Evolutionary conservation across 2,888 invertebrate genomes (phyloP), one percentile per base, ranked within the genome.

Genomic region (Apodemia zela): DNA sequence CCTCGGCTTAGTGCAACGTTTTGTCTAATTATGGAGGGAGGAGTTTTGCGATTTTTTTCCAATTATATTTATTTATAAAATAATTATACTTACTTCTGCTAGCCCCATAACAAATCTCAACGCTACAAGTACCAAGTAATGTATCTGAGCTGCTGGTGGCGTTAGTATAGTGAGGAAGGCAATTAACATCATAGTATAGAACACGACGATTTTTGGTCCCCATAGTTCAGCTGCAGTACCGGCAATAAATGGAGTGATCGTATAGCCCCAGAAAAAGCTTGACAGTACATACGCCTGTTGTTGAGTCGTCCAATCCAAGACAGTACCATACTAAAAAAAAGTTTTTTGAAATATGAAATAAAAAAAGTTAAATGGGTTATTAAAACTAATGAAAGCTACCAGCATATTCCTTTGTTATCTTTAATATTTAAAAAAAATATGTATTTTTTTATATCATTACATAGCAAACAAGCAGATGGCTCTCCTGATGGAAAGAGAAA

Each of bases 211-310:
- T 33, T 93, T 85, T 0, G 94, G 92, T 0, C 95, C 95, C 78
- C 94, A 93, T 74, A 92, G 83, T 82, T 95, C 95, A 0, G 95
- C 94, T 11, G 94, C 78, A 0, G 93, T 92, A 0, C 95, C 95
- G 0, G 93, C 88, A 0, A 94, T 92, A 63, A 95, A 80, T 35
- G 94, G 93, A 1, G 94, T 94, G 60, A 94, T 79, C 62, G 94
- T 92, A 74, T 95, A 95, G 3, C 91, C 91, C 91, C 90, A 90
- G 75, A 91, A 91, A 70, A 90, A 91, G 0, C 89, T 86, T 0
- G 95, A 94, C 45, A 95, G 74, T 1, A 95, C 92, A 60, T 93
- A 84, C 0, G 94, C 94, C 77, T 95, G 95, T 73, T 94, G 88
- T 72, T 93, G 89, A 6, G 90, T 79, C 35, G 93, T 92, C 95